Conservation (phyloP, 1,140 invertebrate species). For the Leguminivora glycinivorella region DNA sequence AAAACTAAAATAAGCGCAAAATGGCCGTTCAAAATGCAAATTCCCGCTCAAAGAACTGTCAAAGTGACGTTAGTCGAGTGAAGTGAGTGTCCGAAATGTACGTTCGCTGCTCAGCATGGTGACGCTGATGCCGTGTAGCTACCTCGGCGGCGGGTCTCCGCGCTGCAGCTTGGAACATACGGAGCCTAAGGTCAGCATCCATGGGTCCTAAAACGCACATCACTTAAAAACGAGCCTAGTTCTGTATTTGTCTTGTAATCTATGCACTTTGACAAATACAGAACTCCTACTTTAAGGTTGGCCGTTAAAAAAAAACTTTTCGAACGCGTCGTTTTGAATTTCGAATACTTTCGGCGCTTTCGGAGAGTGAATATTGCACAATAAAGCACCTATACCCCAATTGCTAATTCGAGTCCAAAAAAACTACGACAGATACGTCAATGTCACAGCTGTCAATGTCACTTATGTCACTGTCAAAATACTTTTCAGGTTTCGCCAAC, state of each 20-base stretch:
- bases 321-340: neutral
- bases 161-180: slow-evolving; percentile 72
- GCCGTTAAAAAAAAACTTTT: slow-evolving; percentile 3
- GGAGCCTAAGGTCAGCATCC: slow-evolving; percentile 71
- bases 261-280: neutral
- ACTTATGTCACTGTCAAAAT: no score
- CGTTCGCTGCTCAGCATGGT: slow-evolving; percentile 61
- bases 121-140: slow-evolving; percentile 76
- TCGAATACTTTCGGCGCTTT: slow-evolving; percentile 16
- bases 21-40: slow-evolving; percentile 58
- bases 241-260: neutral
- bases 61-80: slow-evolving; percentile 61
- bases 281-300: neutral
- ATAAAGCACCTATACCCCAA: no score
- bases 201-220: slow-evolving; percentile 40
- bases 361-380: neutral
- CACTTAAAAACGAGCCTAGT: neutral
- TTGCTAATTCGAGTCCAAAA: no score
- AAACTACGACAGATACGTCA: no score
- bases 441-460: no score
- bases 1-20: slow-evolving; percentile 56
- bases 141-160: slow-evolving; percentile 69
- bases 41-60: slow-evolving; percentile 62
- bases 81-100: slow-evolving; percentile 54
- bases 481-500: no score